These are phyloP conservation scores for Temnothorax ravouxi DNA, from an alignment of 2,888 invertebrate genomes.

Conservation along the genomic window DNA sequence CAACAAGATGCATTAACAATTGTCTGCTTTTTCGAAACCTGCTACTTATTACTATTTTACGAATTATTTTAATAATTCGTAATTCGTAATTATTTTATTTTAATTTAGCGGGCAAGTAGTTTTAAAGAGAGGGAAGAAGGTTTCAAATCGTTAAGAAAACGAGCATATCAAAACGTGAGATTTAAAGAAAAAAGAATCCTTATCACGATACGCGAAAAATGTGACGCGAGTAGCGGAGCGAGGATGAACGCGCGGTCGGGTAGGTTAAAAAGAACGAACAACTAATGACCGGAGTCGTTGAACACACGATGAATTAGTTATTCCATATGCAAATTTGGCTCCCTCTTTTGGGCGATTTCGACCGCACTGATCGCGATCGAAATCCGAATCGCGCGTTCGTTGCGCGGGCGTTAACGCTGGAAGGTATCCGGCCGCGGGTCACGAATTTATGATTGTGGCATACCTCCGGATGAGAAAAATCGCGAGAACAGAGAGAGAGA, in stretches of 20 bases:
- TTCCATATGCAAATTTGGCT: constrained; percentile 60
- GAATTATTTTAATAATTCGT: not conserved
- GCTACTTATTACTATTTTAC: not conserved
- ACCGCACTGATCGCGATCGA: constrained; percentile 65
- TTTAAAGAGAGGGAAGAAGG: constrained; percentile 19
- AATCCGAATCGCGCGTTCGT: constrained; percentile 64
- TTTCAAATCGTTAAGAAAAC: constrained; percentile 5
- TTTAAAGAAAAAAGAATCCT: constrained; percentile 3
- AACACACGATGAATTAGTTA: constrained; percentile 66
- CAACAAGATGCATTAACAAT: constrained; percentile 12
- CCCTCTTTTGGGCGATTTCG: constrained; percentile 41
- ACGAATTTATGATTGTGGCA: constrained; percentile 68
- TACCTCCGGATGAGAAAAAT: constrained; percentile 59
- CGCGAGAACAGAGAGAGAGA: constrained; percentile 36
- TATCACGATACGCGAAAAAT: constrained; percentile 25
- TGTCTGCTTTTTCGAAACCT: not conserved
- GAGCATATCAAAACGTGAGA: not conserved
- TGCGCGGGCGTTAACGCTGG: constrained; percentile 63
- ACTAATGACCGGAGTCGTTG: constrained; percentile 60
- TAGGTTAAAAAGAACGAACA: constrained; percentile 50
- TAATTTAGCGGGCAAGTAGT: not conserved
- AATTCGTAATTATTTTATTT: not conserved
- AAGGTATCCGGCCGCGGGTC: constrained; percentile 62
- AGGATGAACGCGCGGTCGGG: constrained; percentile 11
- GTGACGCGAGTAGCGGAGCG: constrained; percentile 8